Conservation (phyloP, 2,113 vertebrate genomes). For the Electrona antarctica region DNA sequence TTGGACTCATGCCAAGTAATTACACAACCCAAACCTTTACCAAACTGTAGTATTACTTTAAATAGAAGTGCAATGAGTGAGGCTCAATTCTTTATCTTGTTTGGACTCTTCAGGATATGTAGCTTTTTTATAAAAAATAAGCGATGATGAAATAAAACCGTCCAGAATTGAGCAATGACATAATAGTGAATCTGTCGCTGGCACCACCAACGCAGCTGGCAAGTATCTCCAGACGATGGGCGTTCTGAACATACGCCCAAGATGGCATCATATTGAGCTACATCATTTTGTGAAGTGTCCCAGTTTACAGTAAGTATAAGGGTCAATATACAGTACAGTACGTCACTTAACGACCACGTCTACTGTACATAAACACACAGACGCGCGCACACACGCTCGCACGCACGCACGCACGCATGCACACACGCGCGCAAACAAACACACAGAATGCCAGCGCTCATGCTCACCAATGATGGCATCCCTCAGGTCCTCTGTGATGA, state of each 20-base stretch:
- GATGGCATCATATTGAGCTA: neutral
- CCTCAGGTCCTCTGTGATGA: slow-evolving; percentile 86
- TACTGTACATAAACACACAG: neutral
- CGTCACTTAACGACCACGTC: no score
- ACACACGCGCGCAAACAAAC: neutral
- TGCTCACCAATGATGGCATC: slow-evolving; percentile 86
- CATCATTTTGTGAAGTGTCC: neutral
- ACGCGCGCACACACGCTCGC: neutral
- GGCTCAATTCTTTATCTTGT: neutral
- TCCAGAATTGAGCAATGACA: neutral
- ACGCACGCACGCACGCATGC: neutral
- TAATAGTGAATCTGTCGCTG: neutral
- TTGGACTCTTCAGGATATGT: neutral
- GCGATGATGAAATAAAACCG: neutral
- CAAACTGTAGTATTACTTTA: no score
- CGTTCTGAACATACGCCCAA: neutral
- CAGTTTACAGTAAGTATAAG: neutral
- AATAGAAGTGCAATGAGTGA: no score
- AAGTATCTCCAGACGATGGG: neutral
- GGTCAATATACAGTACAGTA: neutral
- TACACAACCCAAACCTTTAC: no score
- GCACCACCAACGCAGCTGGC: neutral
- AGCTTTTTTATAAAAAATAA: neutral
- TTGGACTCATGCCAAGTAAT: no score
- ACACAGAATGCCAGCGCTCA: neutral